Evolutionary conservation across 2,113 vertebrate genomes (phyloP).

Genomic region (Petrocephalus microphthalmus): DNA sequence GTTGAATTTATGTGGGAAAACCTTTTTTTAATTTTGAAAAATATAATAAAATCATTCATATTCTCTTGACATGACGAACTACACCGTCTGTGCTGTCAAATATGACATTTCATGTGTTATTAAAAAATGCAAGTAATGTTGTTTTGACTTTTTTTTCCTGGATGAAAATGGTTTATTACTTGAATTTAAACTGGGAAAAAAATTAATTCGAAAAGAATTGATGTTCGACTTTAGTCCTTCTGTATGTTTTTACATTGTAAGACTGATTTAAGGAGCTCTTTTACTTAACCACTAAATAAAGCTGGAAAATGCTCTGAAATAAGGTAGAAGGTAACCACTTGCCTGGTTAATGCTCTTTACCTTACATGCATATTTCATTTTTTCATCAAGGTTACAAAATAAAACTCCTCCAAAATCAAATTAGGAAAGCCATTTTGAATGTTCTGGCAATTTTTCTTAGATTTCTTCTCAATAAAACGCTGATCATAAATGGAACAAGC

Average conservation of each 20-base stretch:
- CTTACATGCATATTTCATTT: neutral
- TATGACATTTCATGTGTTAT: neutral
- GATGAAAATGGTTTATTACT: neutral
- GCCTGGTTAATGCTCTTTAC: neutral
- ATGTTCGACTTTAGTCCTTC: neutral
- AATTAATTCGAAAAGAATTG: neutral
- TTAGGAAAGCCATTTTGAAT: neutral
- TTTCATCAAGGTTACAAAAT: constrained; percentile 1
- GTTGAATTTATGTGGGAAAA: neutral
- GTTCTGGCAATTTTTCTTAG: neutral
- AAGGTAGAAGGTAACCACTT: neutral
- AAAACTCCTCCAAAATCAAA: neutral
- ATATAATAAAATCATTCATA: neutral
- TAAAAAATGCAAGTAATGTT: neutral
- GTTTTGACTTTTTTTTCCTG: neutral
- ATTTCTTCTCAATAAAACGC: neutral
- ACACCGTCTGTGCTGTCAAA: neutral
- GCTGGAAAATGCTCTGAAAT: neutral
- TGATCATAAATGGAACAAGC: neutral
- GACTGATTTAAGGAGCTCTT: neutral
- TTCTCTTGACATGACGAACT: neutral
- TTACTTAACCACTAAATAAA: neutral
- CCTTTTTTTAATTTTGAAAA: neutral
- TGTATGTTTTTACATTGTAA: neutral
- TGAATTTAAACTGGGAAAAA: neutral